Conservation (phyloP, 2,113 vertebrate species). For the Thymallus thymallus region DNA sequence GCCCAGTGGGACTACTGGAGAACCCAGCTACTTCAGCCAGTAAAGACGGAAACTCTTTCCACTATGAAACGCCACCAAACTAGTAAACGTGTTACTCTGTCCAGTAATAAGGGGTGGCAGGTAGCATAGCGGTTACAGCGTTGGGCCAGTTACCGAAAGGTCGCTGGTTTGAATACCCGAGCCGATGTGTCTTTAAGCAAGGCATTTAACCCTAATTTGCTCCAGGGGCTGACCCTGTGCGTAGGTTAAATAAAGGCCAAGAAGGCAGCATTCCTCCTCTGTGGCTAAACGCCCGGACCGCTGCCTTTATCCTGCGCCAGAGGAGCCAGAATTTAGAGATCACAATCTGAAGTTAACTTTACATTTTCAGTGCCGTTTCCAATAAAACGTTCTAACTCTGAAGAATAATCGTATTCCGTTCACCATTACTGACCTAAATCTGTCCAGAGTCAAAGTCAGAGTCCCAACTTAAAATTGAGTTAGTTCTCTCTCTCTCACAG, state of each 20-base stretch:
- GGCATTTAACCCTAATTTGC: too few relatives aligned
- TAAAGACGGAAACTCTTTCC: too few relatives aligned
- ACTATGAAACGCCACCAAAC: too few relatives aligned
- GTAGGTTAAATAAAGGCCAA: too few relatives aligned
- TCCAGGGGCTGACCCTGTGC: too few relatives aligned
- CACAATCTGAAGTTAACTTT: not conserved
- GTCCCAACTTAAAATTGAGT: not conserved
- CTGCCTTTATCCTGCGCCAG: not conserved
- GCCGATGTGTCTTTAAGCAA: too few relatives aligned
- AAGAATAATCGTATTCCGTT: constrained; percentile 29
- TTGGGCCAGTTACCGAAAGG: too few relatives aligned
- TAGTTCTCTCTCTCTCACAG: not conserved
- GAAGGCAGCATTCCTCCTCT: not conserved
- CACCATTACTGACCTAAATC: constrained; percentile 25
- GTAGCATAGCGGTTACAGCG: too few relatives aligned
- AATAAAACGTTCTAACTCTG: constrained; percentile 8
- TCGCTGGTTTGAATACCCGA: too few relatives aligned
- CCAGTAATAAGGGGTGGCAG: not conserved
- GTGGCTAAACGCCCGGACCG: not conserved
- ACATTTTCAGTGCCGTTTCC: constrained; percentile 5
- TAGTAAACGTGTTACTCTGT: not conserved
- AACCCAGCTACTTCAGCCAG: too few relatives aligned
- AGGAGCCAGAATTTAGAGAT: not conserved
- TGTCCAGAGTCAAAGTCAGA: constrained; percentile 4
- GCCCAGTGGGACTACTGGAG: too few relatives aligned